Evolutionary conservation across 2,888 invertebrate species (phyloP).

Genomic region (Cheilosia soror): DNA sequence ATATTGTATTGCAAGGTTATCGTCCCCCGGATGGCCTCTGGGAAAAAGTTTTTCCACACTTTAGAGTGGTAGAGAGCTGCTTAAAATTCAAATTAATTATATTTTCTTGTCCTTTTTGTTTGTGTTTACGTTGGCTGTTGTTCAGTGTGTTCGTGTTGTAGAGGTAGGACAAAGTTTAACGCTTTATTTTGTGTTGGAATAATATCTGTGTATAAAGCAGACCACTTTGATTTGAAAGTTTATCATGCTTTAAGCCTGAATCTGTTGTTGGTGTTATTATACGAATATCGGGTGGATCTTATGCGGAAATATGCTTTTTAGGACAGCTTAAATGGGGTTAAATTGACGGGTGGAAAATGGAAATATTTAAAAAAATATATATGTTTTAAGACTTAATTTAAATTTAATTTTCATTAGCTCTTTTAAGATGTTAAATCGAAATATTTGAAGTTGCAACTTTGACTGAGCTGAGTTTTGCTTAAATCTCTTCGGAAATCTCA

Average conservation of each 20-base stretch:
- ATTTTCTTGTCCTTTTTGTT: constrained; percentile 57
- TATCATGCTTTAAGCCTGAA: constrained; percentile 27
- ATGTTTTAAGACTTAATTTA: too few species aligned
- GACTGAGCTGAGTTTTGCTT: too few species aligned
- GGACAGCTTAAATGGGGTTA: constrained; percentile 25
- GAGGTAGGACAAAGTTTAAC: constrained; percentile 56
- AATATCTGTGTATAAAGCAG: constrained; percentile 34
- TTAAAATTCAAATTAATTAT: constrained; percentile 71
- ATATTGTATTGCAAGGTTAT: constrained; percentile 29
- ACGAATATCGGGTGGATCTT: constrained; percentile 26
- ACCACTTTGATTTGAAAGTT: constrained; percentile 57
- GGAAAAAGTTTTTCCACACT: constrained; percentile 60
- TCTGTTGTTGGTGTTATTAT: constrained; percentile 6
- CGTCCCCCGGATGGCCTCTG: constrained; percentile 29
- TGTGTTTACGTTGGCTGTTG: constrained; percentile 25
- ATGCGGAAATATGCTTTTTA: background rate
- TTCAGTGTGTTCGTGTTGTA: constrained; percentile 15
- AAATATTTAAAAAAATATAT: too few species aligned
- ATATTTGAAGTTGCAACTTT: too few species aligned
- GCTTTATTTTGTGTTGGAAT: constrained; percentile 51
- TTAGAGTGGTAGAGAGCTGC: constrained; percentile 28
- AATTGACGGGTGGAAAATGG: background rate
- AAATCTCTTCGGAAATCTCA: too few species aligned
- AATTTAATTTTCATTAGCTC: too few species aligned
- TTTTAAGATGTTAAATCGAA: too few species aligned